A percentile compares a stretch with the other conserved stretches of the same genome.
These are phyloP conservation scores for Hirtodrosophila trivittata DNA, from an alignment of 2,888 invertebrate species.

Conservation along the genomic window DNA sequence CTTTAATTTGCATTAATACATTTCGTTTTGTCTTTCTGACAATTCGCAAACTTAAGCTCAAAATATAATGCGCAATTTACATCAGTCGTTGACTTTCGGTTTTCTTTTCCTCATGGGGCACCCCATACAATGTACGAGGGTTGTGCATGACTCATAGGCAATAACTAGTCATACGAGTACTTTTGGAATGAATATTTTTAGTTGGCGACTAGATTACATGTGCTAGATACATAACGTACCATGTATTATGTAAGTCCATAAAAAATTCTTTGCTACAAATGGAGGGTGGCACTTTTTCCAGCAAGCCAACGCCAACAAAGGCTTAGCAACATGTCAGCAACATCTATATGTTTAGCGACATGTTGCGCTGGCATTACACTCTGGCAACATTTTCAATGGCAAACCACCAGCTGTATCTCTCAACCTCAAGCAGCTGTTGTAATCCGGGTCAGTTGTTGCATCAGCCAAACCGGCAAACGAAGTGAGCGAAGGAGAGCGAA, in stretches of 20 bases:
- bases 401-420: slow-evolving; percentile 45
- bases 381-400: slow-evolving; percentile 37
- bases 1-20: slow-evolving; percentile 6
- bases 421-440: slow-evolving; percentile 55
- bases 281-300: neutral
- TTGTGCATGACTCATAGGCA: slow-evolving; percentile 1
- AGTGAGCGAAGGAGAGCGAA: slow-evolving; percentile 32
- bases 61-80: slow-evolving; percentile 25
- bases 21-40: slow-evolving; percentile 6
- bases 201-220: no score
- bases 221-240: no score
- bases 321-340: slow-evolving; percentile 41
- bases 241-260: no score
- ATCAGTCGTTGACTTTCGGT: neutral
- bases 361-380: slow-evolving; percentile 29
- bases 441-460: slow-evolving; percentile 66
- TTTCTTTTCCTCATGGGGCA: neutral
- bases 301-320: neutral
- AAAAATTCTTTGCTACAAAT: neutral
- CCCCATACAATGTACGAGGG: neutral
- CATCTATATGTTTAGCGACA: slow-evolving; percentile 28
- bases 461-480: slow-evolving; percentile 59
- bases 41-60: slow-evolving; percentile 9
- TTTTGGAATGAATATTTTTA: no score
- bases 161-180: no score